Conservation (phyloP, 1,140 invertebrate genomes). For the Andricus grossulariae region DNA sequence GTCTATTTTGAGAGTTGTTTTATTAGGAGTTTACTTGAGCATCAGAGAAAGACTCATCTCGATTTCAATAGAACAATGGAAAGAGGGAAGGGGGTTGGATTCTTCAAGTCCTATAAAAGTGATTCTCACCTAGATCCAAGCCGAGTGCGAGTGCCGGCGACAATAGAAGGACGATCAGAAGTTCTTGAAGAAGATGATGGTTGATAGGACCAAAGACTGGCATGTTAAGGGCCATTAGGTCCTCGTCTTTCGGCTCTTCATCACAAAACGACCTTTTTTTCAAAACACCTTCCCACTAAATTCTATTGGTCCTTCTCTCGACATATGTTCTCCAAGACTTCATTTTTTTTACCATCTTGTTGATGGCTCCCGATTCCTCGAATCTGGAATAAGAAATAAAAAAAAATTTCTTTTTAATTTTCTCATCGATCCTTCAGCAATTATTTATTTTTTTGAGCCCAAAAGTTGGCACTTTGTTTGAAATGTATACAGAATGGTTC, state of each 20-base stretch:
- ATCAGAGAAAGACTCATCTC: not conserved
- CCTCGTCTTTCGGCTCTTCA: conserved; percentile 63
- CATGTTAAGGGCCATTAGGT: conserved; percentile 68
- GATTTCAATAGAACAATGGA: conserved; percentile 20
- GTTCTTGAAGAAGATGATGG: conserved; percentile 57
- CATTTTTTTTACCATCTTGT: conserved; percentile 55
- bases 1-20: not conserved
- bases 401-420: not conserved
- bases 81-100: conserved; percentile 31
- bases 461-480: too few relatives aligned
- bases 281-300: conserved; percentile 35
- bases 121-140: conserved; percentile 65
- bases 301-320: conserved; percentile 39
- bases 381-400: conserved; percentile 50
- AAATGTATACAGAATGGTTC: too few relatives aligned
- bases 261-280: conserved; percentile 58
- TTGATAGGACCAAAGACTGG: conserved; percentile 60
- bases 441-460: too few relatives aligned
- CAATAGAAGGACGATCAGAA: conserved; percentile 64
- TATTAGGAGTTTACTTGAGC: not conserved
- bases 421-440: too few relatives aligned
- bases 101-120: conserved; percentile 46
- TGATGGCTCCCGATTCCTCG: conserved; percentile 5
- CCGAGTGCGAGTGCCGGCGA: conserved; percentile 54
- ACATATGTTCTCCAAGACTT: conserved; percentile 47